These are phyloP conservation scores for Drosophila mayri DNA, from an alignment of 1,140 invertebrate species.

Conservation along the genomic window DNA sequence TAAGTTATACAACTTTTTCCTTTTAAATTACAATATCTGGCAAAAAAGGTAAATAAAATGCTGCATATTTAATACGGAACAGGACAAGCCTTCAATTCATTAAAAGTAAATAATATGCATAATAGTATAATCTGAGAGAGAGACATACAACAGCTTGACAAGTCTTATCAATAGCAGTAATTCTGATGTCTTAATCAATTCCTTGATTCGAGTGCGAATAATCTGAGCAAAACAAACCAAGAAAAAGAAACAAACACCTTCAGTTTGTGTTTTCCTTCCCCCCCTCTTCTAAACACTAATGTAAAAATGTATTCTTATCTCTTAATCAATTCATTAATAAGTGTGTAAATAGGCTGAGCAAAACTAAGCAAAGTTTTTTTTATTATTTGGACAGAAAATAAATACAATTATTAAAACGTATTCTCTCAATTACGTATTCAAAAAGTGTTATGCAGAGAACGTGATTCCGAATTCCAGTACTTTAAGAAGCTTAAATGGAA, in stretches of 20 bases:
- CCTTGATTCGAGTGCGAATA: not conserved
- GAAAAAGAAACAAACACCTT: not conserved
- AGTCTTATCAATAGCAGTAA: not conserved
- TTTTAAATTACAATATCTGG: too few relatives aligned
- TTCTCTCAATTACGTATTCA: not conserved
- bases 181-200: not conserved
- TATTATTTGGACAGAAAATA: too few relatives aligned
- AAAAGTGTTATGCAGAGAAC: not conserved
- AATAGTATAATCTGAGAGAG: not conserved
- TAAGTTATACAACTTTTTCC: too few relatives aligned
- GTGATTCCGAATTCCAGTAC: too few relatives aligned
- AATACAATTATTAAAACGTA: not conserved
- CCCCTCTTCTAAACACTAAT: too few relatives aligned
- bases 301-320: not conserved
- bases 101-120: too few relatives aligned
- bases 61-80: too few relatives aligned
- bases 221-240: not conserved
- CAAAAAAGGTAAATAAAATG: too few relatives aligned
- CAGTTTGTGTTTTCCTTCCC: not conserved
- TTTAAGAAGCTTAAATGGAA: not conserved
- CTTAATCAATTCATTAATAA: not conserved
- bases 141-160: fast-evolving
- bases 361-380: too few relatives aligned
- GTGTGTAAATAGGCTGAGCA: not conserved
- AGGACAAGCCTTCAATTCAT: not conserved